phyloP scores from a whole-genome alignment of 1,140 invertebrate species.

The Drosophila azteca region DNA sequence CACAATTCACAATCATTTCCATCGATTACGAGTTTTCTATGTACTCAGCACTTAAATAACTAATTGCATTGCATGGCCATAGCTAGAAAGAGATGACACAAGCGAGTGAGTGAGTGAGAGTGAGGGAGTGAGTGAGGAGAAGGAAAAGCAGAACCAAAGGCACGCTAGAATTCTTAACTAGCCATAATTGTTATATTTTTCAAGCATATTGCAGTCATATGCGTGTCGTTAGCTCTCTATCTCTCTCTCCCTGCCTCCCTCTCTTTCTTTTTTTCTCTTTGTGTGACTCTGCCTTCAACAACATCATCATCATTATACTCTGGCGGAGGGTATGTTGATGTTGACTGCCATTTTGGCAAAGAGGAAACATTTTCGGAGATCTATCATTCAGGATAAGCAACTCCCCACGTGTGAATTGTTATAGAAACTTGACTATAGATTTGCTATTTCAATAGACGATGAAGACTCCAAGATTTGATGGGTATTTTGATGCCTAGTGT shows the following conservation, averaged over 20 bases:
- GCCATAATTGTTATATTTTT: conserved; percentile 71
- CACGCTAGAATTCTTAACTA: conserved; percentile 66
- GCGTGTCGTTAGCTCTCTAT: conserved; percentile 46
- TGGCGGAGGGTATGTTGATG: conserved; percentile 10
- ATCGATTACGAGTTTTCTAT: conserved; percentile 37
- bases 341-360: no score
- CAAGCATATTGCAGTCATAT: conserved; percentile 66
- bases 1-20: conserved; percentile 26
- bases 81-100: conserved; percentile 9
- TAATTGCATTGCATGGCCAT: conserved; percentile 51
- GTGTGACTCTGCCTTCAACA: conserved; percentile 22
- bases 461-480: no score
- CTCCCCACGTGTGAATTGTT: no score
- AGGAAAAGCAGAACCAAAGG: conserved; percentile 8
- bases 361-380: conserved; percentile 2
- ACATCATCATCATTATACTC: conserved; percentile 35
- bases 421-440: no score
- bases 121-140: background rate
- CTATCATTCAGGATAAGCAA: background rate
- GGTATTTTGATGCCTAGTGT: no score
- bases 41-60: conserved; percentile 37
- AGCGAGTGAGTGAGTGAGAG: background rate
- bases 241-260: no score
- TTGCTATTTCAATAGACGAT: no score
- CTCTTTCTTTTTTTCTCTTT: no score